A percentile compares a stretch with the other conserved stretches of the same genome.
Conservation (phyloP, 2,888 invertebrate species). For the Sarcophaga subvicina region DNA sequence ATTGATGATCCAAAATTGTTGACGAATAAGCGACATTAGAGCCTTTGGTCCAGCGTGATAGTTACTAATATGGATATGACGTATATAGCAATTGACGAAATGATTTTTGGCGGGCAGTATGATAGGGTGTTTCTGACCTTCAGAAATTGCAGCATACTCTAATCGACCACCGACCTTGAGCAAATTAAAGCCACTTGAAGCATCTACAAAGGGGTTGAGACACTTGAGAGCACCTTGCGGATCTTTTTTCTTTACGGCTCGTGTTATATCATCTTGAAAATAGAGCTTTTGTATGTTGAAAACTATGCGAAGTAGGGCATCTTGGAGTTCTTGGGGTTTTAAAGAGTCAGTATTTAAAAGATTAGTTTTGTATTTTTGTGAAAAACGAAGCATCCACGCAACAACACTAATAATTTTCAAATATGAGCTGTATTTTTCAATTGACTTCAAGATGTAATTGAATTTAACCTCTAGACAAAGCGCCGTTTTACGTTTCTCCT, state of each 20-base stretch:
- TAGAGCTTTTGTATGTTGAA: conserved; percentile 35
- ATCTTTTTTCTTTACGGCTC: background rate
- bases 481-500: conserved; percentile 48
- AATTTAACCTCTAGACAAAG: background rate
- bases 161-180: conserved; percentile 55
- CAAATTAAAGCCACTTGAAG: conserved; percentile 25
- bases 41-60: conserved; percentile 61
- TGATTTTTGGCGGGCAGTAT: conserved; percentile 37
- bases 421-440: background rate
- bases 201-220: conserved; percentile 50
- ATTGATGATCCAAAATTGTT: conserved; percentile 56
- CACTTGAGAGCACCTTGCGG: conserved; percentile 20
- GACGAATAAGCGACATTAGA: conserved; percentile 36
- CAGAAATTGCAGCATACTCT: conserved; percentile 6
- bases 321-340: background rate
- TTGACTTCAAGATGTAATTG: background rate
- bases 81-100: conserved; percentile 29
- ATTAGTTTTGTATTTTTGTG: conserved; percentile 3
- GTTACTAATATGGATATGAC: conserved; percentile 54
- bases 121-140: conserved; percentile 27
- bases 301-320: background rate
- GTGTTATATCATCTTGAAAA: conserved; percentile 37
- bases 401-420: conserved; percentile 50
- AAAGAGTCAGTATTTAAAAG: background rate
- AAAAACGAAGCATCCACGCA: conserved; percentile 41